A percentile compares a stretch with the other conserved stretches of the same genome.
Evolutionary conservation across 2,888 invertebrate genomes (phyloP).

Genomic region (Candidula unifasciata): DNA sequence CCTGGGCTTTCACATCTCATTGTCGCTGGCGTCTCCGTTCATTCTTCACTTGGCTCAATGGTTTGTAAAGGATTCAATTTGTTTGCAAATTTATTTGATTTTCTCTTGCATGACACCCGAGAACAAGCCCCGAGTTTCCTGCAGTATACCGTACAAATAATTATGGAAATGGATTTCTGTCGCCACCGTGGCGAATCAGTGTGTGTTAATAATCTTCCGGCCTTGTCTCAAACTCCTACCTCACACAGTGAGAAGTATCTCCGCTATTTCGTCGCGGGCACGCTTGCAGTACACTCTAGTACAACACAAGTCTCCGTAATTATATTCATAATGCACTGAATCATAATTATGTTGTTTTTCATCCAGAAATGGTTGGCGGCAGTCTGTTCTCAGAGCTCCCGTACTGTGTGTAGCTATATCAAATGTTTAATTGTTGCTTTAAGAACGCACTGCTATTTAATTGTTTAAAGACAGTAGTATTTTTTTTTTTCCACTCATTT

Average conservation of each 20-base stretch:
- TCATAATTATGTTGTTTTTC: background rate
- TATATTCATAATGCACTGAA: background rate
- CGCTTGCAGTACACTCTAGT: constrained; percentile 11
- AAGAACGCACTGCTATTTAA: no score
- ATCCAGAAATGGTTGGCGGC: background rate
- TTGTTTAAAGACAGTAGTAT: no score
- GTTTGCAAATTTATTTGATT: constrained; percentile 55
- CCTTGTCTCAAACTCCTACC: constrained; percentile 23
- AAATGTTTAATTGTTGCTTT: background rate
- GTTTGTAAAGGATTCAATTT: constrained; percentile 53
- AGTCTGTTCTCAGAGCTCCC: background rate
- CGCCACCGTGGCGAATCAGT: constrained; percentile 35
- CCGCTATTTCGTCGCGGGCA: background rate
- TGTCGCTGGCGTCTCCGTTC: background rate
- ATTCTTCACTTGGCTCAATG: constrained; percentile 47
- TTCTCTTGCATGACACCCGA: constrained; percentile 46
- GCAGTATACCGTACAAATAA: constrained; percentile 35
- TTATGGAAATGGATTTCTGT: constrained; percentile 31
- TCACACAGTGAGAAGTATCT: constrained; percentile 26
- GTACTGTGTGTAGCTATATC: background rate
- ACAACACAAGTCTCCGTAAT: background rate
- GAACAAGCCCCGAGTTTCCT: constrained; percentile 18
- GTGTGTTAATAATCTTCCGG: constrained; percentile 24
- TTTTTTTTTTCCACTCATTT: no score
- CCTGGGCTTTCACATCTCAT: constrained; percentile 5